These are phyloP conservation scores for Brassicogethes aeneus DNA, from an alignment of 2,888 invertebrate species.

Conservation along the genomic window DNA sequence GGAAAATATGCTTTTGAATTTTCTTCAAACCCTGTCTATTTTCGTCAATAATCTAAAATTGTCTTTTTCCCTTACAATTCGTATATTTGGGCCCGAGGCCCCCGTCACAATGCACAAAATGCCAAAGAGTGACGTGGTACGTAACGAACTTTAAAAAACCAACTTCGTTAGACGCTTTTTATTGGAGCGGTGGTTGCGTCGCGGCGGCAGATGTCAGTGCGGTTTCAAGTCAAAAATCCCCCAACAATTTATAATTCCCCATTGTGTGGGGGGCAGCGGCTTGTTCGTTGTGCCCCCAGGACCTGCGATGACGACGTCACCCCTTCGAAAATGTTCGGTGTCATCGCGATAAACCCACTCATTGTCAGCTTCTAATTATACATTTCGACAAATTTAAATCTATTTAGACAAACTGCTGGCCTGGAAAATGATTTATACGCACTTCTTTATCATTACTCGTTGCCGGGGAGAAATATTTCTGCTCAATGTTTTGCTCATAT, in stretches of 20 bases:
- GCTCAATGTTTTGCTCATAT: too few relatives aligned
- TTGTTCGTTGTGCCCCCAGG: neutral
- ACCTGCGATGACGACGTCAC: constrained; percentile 17
- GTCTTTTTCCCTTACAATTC: too few relatives aligned
- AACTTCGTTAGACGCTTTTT: constrained; percentile 36
- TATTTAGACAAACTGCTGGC: constrained; percentile 12
- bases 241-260: constrained; percentile 39
- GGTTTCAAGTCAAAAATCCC: constrained; percentile 40
- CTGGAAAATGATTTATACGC: neutral
- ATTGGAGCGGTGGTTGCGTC: constrained; percentile 22
- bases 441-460: neutral
- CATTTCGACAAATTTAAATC: constrained; percentile 29
- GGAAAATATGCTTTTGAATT: too few relatives aligned
- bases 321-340: constrained; percentile 26
- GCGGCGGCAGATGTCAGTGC: constrained; percentile 41
- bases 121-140: neutral
- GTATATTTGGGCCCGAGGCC: neutral
- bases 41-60: too few relatives aligned
- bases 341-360: constrained; percentile 30
- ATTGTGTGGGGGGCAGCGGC: constrained; percentile 26
- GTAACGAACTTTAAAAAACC: constrained; percentile 28
- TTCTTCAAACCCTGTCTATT: too few relatives aligned
- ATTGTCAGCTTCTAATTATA: constrained; percentile 35
- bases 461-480: too few relatives aligned
- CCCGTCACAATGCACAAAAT: neutral